A percentile compares a stretch with the other conserved stretches of the same genome.
phyloP scores from a whole-genome alignment of 2,888 invertebrate genomes.

The Taenaris catops region DNA sequence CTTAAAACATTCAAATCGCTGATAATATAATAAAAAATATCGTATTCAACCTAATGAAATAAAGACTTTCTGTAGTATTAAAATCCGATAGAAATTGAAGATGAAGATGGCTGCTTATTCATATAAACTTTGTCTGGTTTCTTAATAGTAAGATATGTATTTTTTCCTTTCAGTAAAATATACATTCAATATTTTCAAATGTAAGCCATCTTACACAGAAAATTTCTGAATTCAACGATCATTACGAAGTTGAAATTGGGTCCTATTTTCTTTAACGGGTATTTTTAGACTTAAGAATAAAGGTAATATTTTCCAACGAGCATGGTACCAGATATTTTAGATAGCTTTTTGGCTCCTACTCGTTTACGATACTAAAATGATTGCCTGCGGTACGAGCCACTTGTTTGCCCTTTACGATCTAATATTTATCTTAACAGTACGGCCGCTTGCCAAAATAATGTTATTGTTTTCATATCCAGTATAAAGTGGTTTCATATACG shows the following conservation, averaged over 20 bases:
- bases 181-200: slow-evolving; percentile 2
- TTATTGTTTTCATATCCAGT: slow-evolving; percentile 15
- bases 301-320: background rate
- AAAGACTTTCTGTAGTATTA: too few relatives aligned
- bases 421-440: slow-evolving; percentile 12
- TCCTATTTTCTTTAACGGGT: background rate
- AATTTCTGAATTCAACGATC: background rate
- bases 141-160: slow-evolving; percentile 1
- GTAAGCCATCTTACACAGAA: background rate
- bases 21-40: too few relatives aligned
- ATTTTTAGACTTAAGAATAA: background rate
- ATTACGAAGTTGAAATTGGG: background rate
- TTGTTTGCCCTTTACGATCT: slow-evolving; percentile 10
- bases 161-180: slow-evolving; percentile 1
- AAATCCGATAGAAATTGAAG: background rate
- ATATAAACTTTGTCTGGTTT: slow-evolving; percentile 6
- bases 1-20: too few relatives aligned
- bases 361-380: slow-evolving; percentile 12
- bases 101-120: background rate
- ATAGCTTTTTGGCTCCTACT: slow-evolving; percentile 11
- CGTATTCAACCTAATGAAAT: too few relatives aligned
- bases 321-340: slow-evolving; percentile 5
- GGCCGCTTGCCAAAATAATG: slow-evolving; percentile 17
- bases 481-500: background rate
- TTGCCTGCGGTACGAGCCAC: slow-evolving; percentile 11